A percentile compares a stretch with the other conserved stretches of the same genome.
phyloP scores from a whole-genome alignment of 2,113 vertebrate genomes.

The Tretioscincus oriximinensis region DNA sequence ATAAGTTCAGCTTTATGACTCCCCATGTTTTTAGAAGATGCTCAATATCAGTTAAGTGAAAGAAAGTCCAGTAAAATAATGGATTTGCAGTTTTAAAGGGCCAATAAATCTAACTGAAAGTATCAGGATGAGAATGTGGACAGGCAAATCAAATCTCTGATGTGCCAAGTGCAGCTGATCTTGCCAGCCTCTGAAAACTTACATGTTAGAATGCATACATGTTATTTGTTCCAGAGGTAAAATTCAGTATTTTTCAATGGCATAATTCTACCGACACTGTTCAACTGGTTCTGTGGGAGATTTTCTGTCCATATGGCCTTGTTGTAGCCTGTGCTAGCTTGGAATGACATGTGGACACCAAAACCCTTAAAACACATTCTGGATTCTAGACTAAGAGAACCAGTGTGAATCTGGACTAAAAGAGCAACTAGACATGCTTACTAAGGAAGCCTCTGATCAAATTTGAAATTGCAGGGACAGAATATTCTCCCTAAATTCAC shows the following conservation, averaged over 20 bases:
- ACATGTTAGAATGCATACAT: not conserved
- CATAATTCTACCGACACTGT: constrained; percentile 28
- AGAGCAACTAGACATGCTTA: too few relatives aligned
- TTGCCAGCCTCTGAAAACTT: constrained; percentile 28
- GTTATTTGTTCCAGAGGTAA: constrained; percentile 13
- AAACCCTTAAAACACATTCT: too few relatives aligned
- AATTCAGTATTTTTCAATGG: constrained; percentile 19
- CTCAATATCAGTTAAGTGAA: constrained; percentile 20
- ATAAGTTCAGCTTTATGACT: not conserved
- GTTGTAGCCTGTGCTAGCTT: not conserved
- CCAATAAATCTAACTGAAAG: constrained; percentile 15
- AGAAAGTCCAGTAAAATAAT: constrained; percentile 19
- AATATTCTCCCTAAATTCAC: too few relatives aligned
- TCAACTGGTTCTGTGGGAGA: constrained; percentile 18
- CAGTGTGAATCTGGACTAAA: too few relatives aligned
- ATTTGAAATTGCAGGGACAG: too few relatives aligned
- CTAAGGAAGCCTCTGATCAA: too few relatives aligned
- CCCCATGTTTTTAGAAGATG: not conserved
- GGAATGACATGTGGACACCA: too few relatives aligned
- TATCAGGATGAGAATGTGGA: constrained; percentile 19
- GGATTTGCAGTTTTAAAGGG: constrained; percentile 33
- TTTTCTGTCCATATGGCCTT: too few relatives aligned
- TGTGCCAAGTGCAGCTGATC: not conserved
- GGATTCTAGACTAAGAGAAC: too few relatives aligned
- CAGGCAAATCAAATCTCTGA: constrained; percentile 14